Percentiles rank a stretch among this genome's conserved stretches.
phyloP scores from a whole-genome alignment of 2,888 invertebrate genomes.

The Scotopteryx bipunctaria region DNA sequence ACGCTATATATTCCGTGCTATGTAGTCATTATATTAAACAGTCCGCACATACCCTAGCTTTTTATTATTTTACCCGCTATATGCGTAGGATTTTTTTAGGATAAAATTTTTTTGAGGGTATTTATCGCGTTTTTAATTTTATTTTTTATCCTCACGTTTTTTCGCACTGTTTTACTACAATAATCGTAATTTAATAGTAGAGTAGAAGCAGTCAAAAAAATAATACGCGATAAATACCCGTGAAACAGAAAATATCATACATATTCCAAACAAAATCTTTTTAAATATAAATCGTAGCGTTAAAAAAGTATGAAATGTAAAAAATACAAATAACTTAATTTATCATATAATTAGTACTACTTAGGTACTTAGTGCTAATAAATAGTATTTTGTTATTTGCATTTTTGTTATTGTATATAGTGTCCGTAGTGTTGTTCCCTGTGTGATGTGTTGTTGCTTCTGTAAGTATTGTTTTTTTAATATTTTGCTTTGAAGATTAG shows the following conservation, averaged over 20 bases:
- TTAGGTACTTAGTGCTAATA: not conserved
- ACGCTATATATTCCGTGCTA: slow-evolving; percentile 29
- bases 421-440: slow-evolving; percentile 29
- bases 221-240: too few relatives aligned
- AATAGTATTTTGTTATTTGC: not conserved
- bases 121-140: not conserved
- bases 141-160: too few relatives aligned
- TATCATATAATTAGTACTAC: too few relatives aligned
- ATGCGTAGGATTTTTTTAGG: not conserved
- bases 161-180: not conserved
- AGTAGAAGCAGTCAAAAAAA: too few relatives aligned
- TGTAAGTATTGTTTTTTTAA: slow-evolving; percentile 36
- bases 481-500: too few relatives aligned
- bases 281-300: too few relatives aligned
- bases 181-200: too few relatives aligned
- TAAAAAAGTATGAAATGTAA: too few relatives aligned
- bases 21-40: slow-evolving; percentile 53
- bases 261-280: too few relatives aligned
- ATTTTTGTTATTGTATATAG: slow-evolving; percentile 20
- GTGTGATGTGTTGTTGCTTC: slow-evolving; percentile 35
- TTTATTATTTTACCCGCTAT: slow-evolving; percentile 22
- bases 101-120: not conserved
- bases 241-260: too few relatives aligned
- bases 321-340: too few relatives aligned
- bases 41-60: slow-evolving; percentile 53